A percentile compares a stretch with the other conserved stretches of the same genome.
phyloP scores from a whole-genome alignment of 1,140 invertebrate species.

The Formica selysi region DNA sequence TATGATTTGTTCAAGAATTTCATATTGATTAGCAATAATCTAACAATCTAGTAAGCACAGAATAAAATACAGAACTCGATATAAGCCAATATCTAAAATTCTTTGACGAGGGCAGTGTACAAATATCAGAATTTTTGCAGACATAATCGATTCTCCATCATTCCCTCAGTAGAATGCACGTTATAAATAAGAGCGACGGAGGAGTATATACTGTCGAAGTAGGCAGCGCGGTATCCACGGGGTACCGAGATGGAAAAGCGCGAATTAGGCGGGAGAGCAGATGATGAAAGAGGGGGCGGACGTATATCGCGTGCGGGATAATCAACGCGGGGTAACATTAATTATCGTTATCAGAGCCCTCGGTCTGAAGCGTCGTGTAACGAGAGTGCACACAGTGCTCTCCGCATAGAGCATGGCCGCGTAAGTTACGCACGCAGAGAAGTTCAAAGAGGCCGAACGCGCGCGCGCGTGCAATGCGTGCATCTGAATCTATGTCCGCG shows the following conservation, averaged over 20 bases:
- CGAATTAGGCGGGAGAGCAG: not conserved
- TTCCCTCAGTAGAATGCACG: not conserved
- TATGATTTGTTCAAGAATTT: not conserved
- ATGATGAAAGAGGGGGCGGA: conserved; percentile 48
- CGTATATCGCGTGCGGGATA: conserved; percentile 77
- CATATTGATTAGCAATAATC: not conserved
- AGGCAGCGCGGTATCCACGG: not conserved
- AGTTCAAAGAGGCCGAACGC: conserved; percentile 73
- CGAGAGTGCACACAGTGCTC: conserved; percentile 70
- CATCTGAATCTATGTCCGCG: too few relatives aligned
- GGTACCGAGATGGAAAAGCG: conserved; percentile 21
- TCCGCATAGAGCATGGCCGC: conserved; percentile 18
- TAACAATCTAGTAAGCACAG: not conserved
- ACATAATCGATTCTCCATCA: conserved; percentile 18
- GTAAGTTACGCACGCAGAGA: conserved; percentile 69
- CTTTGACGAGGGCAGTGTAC: not conserved
- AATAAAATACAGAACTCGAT: not conserved
- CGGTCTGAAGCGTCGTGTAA: conserved; percentile 80
- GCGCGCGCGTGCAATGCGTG: not conserved
- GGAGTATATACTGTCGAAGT: not conserved
- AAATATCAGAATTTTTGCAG: conserved; percentile 5
- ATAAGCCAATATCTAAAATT: conserved; percentile 6
- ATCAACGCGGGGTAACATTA: conserved; percentile 82
- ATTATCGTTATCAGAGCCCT: conserved; percentile 82
- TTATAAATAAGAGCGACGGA: not conserved